A percentile compares a stretch with the other conserved stretches of the same genome.
Conservation (phyloP, 2,113 vertebrate species). For the Caloenas nicobarica region DNA sequence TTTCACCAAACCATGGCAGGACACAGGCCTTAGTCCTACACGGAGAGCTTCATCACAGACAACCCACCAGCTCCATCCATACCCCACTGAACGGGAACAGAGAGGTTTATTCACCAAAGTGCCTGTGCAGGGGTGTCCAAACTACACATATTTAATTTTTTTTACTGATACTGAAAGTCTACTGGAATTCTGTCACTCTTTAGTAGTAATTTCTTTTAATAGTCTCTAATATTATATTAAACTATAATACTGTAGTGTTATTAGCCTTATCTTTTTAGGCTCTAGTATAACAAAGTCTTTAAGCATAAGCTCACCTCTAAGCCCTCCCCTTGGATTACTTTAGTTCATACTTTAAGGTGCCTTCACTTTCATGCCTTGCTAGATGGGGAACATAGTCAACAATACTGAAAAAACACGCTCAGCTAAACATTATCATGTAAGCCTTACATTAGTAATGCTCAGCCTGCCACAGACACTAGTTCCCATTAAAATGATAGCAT, state of each 20-base stretch:
- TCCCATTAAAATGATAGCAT: constrained; percentile 15
- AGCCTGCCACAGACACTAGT: neutral
- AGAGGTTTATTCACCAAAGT: neutral
- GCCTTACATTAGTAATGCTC: neutral
- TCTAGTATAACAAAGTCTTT: neutral
- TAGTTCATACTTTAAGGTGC: neutral
- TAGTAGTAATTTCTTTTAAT: neutral
- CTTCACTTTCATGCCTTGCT: neutral
- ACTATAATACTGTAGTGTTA: neutral
- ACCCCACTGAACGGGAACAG: neutral
- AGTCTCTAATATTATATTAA: neutral
- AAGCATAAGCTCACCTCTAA: neutral
- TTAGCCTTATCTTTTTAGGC: neutral
- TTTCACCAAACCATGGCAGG: neutral
- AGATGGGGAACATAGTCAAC: neutral
- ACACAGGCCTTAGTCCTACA: neutral
- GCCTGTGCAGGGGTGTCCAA: neutral
- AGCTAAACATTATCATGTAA: neutral
- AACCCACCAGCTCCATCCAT: neutral
- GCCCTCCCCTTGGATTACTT: neutral
- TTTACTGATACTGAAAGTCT: neutral
- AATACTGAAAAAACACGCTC: neutral
- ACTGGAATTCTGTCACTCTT: neutral
- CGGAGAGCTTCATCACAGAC: neutral
- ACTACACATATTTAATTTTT: neutral